Conservation (phyloP, 2,888 invertebrate genomes). For the Cenopis cana region DNA sequence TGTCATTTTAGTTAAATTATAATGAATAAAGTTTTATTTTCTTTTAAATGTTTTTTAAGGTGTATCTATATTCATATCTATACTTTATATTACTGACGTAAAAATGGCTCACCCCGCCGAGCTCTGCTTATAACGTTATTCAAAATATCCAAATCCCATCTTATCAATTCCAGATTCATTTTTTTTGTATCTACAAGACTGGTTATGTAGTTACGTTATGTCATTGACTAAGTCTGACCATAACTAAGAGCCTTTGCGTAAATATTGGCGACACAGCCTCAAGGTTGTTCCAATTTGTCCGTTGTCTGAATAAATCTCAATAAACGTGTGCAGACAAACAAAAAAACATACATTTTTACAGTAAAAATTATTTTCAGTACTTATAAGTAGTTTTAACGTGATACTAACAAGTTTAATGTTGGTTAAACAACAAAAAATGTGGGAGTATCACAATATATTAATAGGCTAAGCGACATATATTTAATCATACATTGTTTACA, state of each 20-base stretch:
- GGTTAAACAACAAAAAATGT: neutral
- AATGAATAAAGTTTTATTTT: no score
- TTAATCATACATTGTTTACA: neutral
- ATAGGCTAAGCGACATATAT: neutral
- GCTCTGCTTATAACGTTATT: no score
- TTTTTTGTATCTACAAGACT: conserved; percentile 39
- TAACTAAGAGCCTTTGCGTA: conserved; percentile 61
- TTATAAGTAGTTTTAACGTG: neutral
- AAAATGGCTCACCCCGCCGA: no score
- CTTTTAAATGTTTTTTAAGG: no score
- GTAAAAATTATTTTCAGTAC: neutral
- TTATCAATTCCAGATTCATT: neutral
- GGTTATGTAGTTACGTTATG: conserved; percentile 55
- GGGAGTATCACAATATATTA: neutral
- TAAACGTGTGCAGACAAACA: conserved; percentile 34
- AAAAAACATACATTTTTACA: neutral
- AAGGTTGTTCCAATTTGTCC: conserved; percentile 68
- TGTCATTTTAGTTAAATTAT: no score
- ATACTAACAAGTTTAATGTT: neutral
- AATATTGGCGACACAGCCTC: conserved; percentile 68
- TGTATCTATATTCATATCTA: no score
- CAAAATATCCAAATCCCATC: no score
- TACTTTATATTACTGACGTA: no score
- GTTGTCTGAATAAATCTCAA: conserved; percentile 44
- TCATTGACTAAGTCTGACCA: conserved; percentile 62